A percentile compares a stretch with the other conserved stretches of the same genome.
These are phyloP conservation scores for Toxonevra muliebris DNA, from an alignment of 2,888 invertebrate species.

Conservation along the genomic window DNA sequence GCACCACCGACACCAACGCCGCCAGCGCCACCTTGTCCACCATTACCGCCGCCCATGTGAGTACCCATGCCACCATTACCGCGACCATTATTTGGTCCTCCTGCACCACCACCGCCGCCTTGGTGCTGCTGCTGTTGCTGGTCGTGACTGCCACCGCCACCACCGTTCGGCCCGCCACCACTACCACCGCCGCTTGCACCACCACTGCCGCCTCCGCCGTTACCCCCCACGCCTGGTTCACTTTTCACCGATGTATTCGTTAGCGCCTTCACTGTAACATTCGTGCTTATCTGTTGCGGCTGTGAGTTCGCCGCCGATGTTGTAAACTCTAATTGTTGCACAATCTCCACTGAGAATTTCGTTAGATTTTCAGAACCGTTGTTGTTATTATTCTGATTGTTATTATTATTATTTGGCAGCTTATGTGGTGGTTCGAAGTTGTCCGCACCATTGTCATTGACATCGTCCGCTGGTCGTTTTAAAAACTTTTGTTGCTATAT, in stretches of 20 bases:
- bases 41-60: slow-evolving; percentile 43
- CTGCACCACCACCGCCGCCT: slow-evolving; percentile 53
- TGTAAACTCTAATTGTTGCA: slow-evolving; percentile 90
- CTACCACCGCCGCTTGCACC: slow-evolving; percentile 30
- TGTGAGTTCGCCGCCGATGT: slow-evolving; percentile 87
- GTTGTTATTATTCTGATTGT: slow-evolving; percentile 46
- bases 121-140: slow-evolving; percentile 53
- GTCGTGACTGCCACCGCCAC: slow-evolving; percentile 36
- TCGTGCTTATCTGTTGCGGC: slow-evolving; percentile 89
- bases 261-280: slow-evolving; percentile 87
- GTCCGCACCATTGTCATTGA: slow-evolving; percentile 64
- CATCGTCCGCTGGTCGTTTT: slow-evolving; percentile 77
- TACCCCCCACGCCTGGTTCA: slow-evolving; percentile 60
- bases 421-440: slow-evolving; percentile 79
- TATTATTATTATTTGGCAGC: slow-evolving; percentile 66
- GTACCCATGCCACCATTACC: slow-evolving; percentile 46
- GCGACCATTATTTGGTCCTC: slow-evolving; percentile 48
- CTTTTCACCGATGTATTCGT: slow-evolving; percentile 71
- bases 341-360: slow-evolving; percentile 92
- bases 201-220: slow-evolving; percentile 47
- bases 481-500: slow-evolving; percentile 86
- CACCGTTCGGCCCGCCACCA: slow-evolving; percentile 36
- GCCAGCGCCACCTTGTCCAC: slow-evolving; percentile 51
- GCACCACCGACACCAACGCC: slow-evolving; percentile 42
- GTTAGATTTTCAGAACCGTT: slow-evolving; percentile 67